Base-by-base conservation (phyloP, 2,113 vertebrate species). In the Tyto alba region DNA sequence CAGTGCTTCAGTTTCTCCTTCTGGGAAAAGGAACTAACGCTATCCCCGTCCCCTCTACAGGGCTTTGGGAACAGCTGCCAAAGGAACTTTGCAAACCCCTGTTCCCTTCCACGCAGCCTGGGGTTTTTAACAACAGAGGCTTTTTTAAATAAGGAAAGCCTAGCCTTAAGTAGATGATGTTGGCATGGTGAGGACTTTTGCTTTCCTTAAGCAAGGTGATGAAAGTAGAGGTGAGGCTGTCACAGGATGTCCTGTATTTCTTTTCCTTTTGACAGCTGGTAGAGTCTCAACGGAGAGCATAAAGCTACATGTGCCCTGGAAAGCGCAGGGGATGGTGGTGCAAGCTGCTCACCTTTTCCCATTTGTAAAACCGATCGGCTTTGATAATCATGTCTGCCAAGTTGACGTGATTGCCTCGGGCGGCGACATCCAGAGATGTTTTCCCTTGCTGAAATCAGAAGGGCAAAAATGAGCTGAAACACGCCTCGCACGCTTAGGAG, bases 341-440 rank as follows among this genome's bases (percentile, higher is more conserved):
- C 47, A 21, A 85, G 34, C 45, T 74, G 56, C 87, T 74, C 97
- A 98, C 99, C 98, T 99, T 98, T 91, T 99, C 97, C 98, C 98
- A 98, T 41, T 97, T 98, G 97, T 99, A 99, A 98, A 99, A 99
- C 11, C 98, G 97, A 59, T 99, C 98, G 0, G 99, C 99, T 98
- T 99, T 99, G 94, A 99, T 99, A 90, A 99, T 99, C 99, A 99
- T 99, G 95, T 99, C 99, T 1, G 97, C 98, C 94, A 99, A 53
- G 93, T 97, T 97, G 85, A 99, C 83, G 16, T 99, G 98, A 96
- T 98, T 99, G 80, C 98, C 98, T 94, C 98, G 98, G 23, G 98
- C 98, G 7, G 99, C 99, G 8, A 99, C 98, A 29, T 98, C 99
- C 96, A 99, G 95, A 36, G 98, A 98, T 0, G 98, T 98, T 96